phyloP scores from a whole-genome alignment of 2,888 invertebrate genomes.

The Drosophila hamatofila region DNA sequence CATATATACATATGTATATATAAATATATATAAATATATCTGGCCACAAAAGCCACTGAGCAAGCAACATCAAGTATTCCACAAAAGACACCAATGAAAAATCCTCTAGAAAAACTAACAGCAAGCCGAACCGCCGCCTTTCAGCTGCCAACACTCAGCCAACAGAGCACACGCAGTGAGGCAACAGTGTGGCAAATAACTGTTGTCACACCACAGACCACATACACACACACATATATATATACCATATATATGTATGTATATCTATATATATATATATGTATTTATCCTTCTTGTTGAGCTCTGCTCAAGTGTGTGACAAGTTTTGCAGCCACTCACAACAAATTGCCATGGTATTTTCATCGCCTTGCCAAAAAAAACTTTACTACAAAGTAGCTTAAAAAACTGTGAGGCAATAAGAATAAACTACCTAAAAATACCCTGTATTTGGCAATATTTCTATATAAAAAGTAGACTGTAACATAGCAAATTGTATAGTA shows the following conservation, averaged over 20 bases:
- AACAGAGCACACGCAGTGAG: constrained; percentile 23
- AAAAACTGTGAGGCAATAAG: neutral
- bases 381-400: constrained; percentile 48
- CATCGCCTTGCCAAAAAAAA: constrained; percentile 39
- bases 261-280: constrained; percentile 16
- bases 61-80: constrained; percentile 41
- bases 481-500: too few species aligned
- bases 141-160: constrained; percentile 39
- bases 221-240: neutral
- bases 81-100: constrained; percentile 41
- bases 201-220: constrained; percentile 56
- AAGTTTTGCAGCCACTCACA: constrained; percentile 58
- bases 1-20: constrained; percentile 31
- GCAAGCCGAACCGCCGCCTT: constrained; percentile 29
- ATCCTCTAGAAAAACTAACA: constrained; percentile 36
- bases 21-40: neutral
- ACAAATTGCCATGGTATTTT: constrained; percentile 75
- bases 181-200: constrained; percentile 79
- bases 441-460: neutral
- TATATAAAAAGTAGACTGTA: neutral
- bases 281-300: constrained; percentile 40
- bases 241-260: constrained; percentile 13
- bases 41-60: constrained; percentile 51
- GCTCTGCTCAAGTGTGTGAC: constrained; percentile 75
- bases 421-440: neutral